These are phyloP conservation scores for Centropus bengalensis DNA, from an alignment of 2,113 vertebrate genomes.

Conservation along the genomic window DNA sequence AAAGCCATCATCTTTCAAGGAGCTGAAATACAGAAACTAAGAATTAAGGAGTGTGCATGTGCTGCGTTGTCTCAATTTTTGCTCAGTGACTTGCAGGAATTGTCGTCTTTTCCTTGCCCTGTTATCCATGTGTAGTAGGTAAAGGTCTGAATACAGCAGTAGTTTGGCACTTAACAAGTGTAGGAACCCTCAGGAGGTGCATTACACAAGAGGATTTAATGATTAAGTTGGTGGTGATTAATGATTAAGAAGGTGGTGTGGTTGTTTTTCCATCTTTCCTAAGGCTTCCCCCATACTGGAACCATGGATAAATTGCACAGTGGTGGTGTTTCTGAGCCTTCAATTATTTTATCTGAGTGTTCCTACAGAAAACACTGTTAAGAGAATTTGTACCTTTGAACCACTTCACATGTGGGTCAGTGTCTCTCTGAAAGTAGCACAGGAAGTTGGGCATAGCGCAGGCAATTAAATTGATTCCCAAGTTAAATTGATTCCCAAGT, in stretches of 20 bases:
- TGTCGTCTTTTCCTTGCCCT: neutral
- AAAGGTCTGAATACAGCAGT: neutral
- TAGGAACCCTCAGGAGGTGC: no score
- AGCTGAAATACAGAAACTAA: neutral
- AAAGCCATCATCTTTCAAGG: neutral
- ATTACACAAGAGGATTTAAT: neutral
- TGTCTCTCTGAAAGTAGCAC: neutral
- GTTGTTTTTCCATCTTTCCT: neutral
- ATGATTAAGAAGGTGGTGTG: neutral
- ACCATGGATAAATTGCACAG: neutral
- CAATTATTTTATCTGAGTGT: neutral
- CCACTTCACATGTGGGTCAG: neutral
- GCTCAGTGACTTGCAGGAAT: neutral
- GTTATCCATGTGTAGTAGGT: fast-evolving
- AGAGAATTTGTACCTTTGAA: neutral
- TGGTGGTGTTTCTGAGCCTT: neutral
- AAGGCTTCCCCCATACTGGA: neutral
- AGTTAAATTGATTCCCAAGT: neutral
- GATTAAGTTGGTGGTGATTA: neutral
- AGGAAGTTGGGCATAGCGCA: neutral
- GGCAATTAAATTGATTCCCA: neutral
- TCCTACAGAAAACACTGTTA: neutral
- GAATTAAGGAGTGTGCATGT: neutral
- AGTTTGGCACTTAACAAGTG: no score
- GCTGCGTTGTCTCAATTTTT: neutral